phyloP scores from a whole-genome alignment of 2,888 invertebrate genomes.

The Agrotis puta region DNA sequence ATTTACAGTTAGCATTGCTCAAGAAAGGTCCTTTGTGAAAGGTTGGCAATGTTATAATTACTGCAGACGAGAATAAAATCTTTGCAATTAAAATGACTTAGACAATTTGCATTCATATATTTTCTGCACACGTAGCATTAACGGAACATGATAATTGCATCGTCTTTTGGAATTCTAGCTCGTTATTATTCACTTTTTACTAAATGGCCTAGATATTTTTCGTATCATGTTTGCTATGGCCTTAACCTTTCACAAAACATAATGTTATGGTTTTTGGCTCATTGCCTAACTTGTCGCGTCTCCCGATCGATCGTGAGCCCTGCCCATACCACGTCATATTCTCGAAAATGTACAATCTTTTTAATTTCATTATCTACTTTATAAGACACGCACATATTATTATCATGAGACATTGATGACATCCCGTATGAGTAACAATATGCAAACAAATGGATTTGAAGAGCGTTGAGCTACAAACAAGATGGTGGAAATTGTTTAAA shows the following conservation, averaged over 20 bases:
- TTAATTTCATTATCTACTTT: conserved; percentile 16
- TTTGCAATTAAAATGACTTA: conserved; percentile 14
- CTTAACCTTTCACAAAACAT: conserved; percentile 43
- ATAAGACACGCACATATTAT: conserved; percentile 29
- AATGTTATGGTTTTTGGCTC: conserved; percentile 59
- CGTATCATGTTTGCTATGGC: conserved; percentile 24
- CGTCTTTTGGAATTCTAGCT: conserved; percentile 3
- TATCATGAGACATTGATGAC: conserved; percentile 49
- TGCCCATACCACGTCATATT: conserved; percentile 14
- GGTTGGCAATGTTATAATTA: conserved; percentile 41
- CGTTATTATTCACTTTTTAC: conserved; percentile 3
- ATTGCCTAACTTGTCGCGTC: conserved; percentile 38
- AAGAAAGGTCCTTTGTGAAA: conserved; percentile 28
- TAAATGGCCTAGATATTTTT: conserved; percentile 17
- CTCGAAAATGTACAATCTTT: conserved; percentile 2
- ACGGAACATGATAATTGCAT: conserved; percentile 1
- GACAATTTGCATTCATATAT: conserved; percentile 15
- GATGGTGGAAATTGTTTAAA: conserved; percentile 19
- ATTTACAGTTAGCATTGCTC: conserved; percentile 27
- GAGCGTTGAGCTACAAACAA: conserved; percentile 31
- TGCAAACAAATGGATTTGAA: conserved; percentile 49
- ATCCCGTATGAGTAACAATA: conserved; percentile 47
- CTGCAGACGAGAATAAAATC: conserved; percentile 28
- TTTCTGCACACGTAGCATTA: not conserved
- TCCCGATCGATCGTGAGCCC: conserved; percentile 52